A percentile compares a stretch with the other conserved stretches of the same genome.
Evolutionary conservation across 1,140 invertebrate genomes (phyloP).

Genomic region (Bactericera cockerelli): DNA sequence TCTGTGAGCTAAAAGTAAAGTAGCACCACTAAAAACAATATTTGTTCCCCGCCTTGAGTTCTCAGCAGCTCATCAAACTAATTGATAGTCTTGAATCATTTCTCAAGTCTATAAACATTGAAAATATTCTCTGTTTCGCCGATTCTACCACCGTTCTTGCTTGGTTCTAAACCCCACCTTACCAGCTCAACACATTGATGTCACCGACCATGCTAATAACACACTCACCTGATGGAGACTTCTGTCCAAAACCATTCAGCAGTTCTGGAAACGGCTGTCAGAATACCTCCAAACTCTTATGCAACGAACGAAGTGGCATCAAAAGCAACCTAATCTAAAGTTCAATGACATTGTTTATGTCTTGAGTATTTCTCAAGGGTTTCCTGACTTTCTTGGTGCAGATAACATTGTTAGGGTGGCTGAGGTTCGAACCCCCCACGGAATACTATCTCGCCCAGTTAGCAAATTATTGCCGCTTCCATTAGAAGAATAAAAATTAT

Average conservation of each 20-base stretch:
- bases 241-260: slow-evolving; percentile 20
- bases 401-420: slow-evolving; percentile 11
- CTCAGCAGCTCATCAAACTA: slow-evolving; percentile 26
- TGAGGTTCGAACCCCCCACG: background rate
- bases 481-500: too few relatives aligned
- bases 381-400: background rate
- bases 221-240: slow-evolving; percentile 21
- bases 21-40: slow-evolving; percentile 19
- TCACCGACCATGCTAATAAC: slow-evolving; percentile 11
- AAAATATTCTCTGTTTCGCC: slow-evolving; percentile 21
- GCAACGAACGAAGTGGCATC: slow-evolving; percentile 22
- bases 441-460: background rate
- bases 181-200: slow-evolving; percentile 15
- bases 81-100: slow-evolving; percentile 19
- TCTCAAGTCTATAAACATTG: slow-evolving; percentile 9
- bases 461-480: slow-evolving; percentile 10
- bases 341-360: slow-evolving; percentile 12
- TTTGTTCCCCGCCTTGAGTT: slow-evolving; percentile 34
- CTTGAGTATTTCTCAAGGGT: slow-evolving; percentile 6
- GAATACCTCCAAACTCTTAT: slow-evolving; percentile 26
- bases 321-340: background rate
- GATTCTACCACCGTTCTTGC: slow-evolving; percentile 26
- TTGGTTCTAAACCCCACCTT: slow-evolving; percentile 23
- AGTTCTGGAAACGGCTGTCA: slow-evolving; percentile 25
- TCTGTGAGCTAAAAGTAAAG: slow-evolving; percentile 19